phyloP scores from a whole-genome alignment of 2,113 vertebrate species.

The Hymenochirus boettgeri region DNA sequence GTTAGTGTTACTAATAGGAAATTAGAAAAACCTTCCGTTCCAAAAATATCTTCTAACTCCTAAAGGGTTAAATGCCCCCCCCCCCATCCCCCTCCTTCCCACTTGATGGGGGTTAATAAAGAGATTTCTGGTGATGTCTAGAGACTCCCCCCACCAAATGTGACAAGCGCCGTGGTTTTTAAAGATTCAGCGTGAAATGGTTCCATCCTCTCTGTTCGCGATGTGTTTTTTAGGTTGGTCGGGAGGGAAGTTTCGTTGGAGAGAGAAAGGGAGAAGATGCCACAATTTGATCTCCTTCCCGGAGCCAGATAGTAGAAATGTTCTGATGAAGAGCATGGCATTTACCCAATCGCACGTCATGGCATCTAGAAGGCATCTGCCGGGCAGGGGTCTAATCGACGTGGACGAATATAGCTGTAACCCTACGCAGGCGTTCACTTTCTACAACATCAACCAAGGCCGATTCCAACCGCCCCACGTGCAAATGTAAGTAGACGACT shows the following conservation, averaged over 20 bases:
- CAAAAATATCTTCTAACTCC: too few species aligned
- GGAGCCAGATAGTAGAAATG: constrained; percentile 52
- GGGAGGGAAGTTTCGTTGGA: constrained; percentile 39
- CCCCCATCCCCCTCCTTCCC: too few species aligned
- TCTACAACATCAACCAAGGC: constrained; percentile 99
- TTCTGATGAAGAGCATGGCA: constrained; percentile 71
- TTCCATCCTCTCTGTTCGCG: constrained; percentile 47
- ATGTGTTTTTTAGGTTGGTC: constrained; percentile 51
- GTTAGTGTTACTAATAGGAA: too few species aligned
- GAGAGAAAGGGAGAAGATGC: constrained; percentile 45
- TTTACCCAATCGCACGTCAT: constrained; percentile 92
- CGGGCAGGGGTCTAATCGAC: constrained; percentile 75
- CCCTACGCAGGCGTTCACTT: constrained; percentile 96
- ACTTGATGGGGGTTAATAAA: too few species aligned
- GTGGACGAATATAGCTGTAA: constrained; percentile 96
- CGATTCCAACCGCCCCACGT: constrained; percentile 95
- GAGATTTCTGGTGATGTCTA: too few species aligned
- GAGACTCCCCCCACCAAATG: constrained; percentile 30
- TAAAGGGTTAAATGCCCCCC: too few species aligned
- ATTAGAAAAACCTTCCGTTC: too few species aligned
- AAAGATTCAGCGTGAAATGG: constrained; percentile 44
- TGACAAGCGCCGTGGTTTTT: constrained; percentile 34
- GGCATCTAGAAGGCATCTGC: constrained; percentile 78
- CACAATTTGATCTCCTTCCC: constrained; percentile 47
- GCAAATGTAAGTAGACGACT: constrained; percentile 79